phyloP scores from a whole-genome alignment of 2,113 vertebrate genomes.

The Pelecanoides urinatrix region DNA sequence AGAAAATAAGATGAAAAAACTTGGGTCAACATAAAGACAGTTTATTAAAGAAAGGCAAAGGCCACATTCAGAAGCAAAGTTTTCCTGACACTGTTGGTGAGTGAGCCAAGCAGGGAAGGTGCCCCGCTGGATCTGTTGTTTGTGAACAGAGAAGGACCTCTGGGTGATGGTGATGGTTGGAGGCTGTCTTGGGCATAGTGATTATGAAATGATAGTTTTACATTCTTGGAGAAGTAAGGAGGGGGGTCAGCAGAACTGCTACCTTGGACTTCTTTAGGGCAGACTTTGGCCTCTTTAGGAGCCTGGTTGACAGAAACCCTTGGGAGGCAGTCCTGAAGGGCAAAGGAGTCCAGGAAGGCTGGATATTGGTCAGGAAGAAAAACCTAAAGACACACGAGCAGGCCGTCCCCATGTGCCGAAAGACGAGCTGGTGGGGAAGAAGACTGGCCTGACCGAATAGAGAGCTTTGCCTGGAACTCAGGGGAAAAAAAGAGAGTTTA shows the following conservation, averaged over 20 bases:
- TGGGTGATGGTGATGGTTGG: background rate
- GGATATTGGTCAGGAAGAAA: too few relatives aligned
- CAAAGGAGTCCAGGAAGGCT: too few relatives aligned
- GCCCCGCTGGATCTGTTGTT: background rate
- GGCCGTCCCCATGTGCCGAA: too few relatives aligned
- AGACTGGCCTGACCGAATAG: too few relatives aligned
- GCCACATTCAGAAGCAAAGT: rapidly evolving
- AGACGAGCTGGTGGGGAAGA: too few relatives aligned
- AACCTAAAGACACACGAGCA: too few relatives aligned
- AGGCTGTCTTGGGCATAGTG: background rate
- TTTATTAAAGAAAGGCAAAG: background rate
- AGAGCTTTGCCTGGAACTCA: too few relatives aligned
- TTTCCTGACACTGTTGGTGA: background rate
- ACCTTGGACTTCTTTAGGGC: background rate
- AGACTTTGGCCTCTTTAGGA: too few relatives aligned
- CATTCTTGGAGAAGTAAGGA: background rate
- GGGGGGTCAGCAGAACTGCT: background rate
- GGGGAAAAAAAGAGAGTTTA: too few relatives aligned
- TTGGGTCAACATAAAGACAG: background rate
- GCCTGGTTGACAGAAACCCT: too few relatives aligned
- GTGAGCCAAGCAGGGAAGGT: background rate
- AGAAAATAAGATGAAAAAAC: background rate
- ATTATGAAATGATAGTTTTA: too few relatives aligned
- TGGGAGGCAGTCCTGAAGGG: too few relatives aligned
- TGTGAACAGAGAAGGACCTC: background rate